Conservation (phyloP, 37 sponge, comb jelly and placozoan species). For the Theonella swinhoei region DNA sequence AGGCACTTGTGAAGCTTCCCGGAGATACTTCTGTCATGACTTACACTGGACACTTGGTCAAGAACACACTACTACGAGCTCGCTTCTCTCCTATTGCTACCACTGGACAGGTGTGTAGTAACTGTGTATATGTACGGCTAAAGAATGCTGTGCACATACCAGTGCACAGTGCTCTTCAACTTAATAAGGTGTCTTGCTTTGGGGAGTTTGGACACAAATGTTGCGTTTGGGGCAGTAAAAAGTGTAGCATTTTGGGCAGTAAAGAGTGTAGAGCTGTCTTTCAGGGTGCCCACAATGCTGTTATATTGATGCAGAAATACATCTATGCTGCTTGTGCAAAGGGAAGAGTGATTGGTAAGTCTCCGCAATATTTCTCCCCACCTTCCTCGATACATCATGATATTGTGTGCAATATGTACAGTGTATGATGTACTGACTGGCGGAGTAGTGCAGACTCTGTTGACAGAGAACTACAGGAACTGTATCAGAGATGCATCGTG, state of each 20-base stretch:
- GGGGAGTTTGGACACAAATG: too few species aligned
- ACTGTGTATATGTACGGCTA: neutral
- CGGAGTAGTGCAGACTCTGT: constrained; percentile 51
- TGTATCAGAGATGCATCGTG: constrained; percentile 84
- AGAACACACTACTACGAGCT: constrained; percentile 79
- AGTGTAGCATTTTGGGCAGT: too few species aligned
- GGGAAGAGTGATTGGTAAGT: constrained; percentile 68
- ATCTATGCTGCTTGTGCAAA: constrained; percentile 76
- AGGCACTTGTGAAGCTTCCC: constrained; percentile 21
- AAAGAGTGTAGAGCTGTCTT: neutral
- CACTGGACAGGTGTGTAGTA: constrained; percentile 78
- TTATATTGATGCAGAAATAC: constrained; percentile 43
- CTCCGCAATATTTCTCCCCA: neutral
- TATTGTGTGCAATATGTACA: too few species aligned
- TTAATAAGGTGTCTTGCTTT: too few species aligned
- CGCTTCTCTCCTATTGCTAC: constrained; percentile 80
- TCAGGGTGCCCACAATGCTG: neutral
- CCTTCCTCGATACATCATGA: too few species aligned
- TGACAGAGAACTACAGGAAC: constrained; percentile 11
- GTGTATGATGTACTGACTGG: constrained; percentile 87
- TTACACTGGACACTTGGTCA: constrained; percentile 87
- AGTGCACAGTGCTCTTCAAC: too few species aligned
- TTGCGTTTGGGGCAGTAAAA: too few species aligned
- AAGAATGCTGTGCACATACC: neutral
- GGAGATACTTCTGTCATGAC: constrained; percentile 91